A percentile compares a stretch with the other conserved stretches of the same genome.
Conservation (phyloP, 2,888 invertebrate species). For the Gari tellinella region DNA sequence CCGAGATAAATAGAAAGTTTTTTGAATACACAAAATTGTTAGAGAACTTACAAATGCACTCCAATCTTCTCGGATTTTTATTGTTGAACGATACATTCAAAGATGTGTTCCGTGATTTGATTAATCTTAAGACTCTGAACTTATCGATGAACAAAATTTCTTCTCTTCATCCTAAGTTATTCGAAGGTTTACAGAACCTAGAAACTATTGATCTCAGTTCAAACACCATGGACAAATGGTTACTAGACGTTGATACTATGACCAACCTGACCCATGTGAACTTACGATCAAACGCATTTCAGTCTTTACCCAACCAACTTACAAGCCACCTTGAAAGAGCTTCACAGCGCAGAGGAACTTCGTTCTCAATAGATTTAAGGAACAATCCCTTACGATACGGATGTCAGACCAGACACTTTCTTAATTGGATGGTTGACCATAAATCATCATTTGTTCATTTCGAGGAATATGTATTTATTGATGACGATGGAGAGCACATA, state of each 20-base stretch:
- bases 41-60: constrained; percentile 17
- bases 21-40: constrained; percentile 6
- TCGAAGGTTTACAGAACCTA: constrained; percentile 3
- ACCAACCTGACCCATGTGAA: constrained; percentile 19
- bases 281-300: constrained; percentile 23
- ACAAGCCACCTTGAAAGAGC: background rate
- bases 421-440: constrained; percentile 7
- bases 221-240: constrained; percentile 21
- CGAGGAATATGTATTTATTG: background rate
- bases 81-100: constrained; percentile 1
- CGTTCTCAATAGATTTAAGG: background rate
- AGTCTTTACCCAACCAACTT: constrained; percentile 7
- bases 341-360: background rate
- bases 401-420: background rate
- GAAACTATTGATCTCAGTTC: constrained; percentile 25
- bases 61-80: constrained; percentile 24
- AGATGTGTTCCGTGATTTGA: constrained; percentile 29
- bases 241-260: constrained; percentile 1
- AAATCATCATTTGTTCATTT: background rate
- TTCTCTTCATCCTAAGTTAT: background rate
- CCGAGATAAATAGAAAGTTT: constrained; percentile 3
- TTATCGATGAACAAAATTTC: constrained; percentile 27
- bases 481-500: background rate
- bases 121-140: constrained; percentile 16
- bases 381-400: background rate